Evolutionary conservation across 2,797 vertebrate genomes (phyloP).

Genomic region (Rhinichthys osculus): DNA sequence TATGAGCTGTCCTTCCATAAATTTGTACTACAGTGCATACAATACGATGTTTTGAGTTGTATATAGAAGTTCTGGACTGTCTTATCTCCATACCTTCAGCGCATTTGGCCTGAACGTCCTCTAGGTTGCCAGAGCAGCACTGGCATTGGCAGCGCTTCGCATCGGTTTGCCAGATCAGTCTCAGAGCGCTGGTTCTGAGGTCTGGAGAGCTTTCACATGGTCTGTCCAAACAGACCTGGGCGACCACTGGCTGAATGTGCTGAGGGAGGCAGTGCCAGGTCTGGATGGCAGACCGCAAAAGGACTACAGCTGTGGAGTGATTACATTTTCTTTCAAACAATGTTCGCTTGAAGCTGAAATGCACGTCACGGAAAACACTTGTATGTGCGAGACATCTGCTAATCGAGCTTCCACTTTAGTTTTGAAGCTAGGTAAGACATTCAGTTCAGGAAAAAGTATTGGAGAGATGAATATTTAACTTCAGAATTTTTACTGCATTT

Average conservation of each 20-base stretch:
- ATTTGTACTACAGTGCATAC: neutral
- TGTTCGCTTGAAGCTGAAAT: slow-evolving; percentile 23
- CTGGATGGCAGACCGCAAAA: slow-evolving; percentile 6
- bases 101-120: slow-evolving; percentile 8
- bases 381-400: neutral
- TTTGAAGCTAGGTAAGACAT: neutral
- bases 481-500: neutral
- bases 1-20: neutral
- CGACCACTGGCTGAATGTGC: neutral
- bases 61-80: slow-evolving; percentile 7
- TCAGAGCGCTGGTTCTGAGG: slow-evolving; percentile 12
- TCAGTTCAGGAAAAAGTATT: neutral
- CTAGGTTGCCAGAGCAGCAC: neutral
- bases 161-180: slow-evolving; percentile 25
- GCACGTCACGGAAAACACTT: neutral
- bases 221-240: slow-evolving; percentile 17
- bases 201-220: slow-evolving; percentile 33
- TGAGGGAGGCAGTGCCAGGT: neutral
- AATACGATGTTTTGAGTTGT: slow-evolving; percentile 15
- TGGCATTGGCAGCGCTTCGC: neutral
- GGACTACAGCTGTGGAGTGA: slow-evolving; percentile 43
- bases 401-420: neutral
- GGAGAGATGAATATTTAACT: neutral
- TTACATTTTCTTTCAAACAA: slow-evolving; percentile 36
- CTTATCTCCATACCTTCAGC: slow-evolving; percentile 39